These are phyloP conservation scores for Dendronephthya gigantea DNA, from an alignment of 64 coral and sea anemone species.

Conservation along the genomic window DNA sequence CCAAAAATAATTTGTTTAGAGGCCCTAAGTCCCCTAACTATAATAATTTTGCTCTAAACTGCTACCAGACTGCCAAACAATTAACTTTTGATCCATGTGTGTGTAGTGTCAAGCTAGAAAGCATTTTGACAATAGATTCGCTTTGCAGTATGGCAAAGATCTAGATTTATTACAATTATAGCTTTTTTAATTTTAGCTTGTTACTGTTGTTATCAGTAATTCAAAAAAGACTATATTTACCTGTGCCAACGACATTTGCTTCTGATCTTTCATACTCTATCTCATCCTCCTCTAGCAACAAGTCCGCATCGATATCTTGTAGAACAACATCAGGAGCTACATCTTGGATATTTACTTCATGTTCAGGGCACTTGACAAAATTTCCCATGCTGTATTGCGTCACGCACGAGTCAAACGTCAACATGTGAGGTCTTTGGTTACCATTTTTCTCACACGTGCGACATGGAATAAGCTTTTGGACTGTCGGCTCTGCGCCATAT, in stretches of 20 bases:
- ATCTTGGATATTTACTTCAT: constrained; percentile 59
- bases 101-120: too few species aligned
- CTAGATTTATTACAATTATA: too few species aligned
- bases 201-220: too few species aligned
- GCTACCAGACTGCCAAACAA: too few species aligned
- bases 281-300: constrained; percentile 48
- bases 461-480: constrained; percentile 7
- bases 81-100: too few species aligned
- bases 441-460: neutral
- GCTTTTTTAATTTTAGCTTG: too few species aligned
- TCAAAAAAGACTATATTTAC: neutral
- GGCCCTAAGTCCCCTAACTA: too few species aligned
- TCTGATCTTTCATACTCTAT: constrained; percentile 65
- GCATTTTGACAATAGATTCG: too few species aligned
- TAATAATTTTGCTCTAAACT: too few species aligned
- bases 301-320: constrained; percentile 76
- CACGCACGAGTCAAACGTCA: constrained; percentile 69
- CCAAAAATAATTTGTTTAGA: too few species aligned
- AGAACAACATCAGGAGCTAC: constrained; percentile 83
- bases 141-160: too few species aligned
- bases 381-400: constrained; percentile 54
- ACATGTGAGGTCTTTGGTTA: constrained; percentile 20
- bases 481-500: neutral
- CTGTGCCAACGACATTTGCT: constrained; percentile 34
- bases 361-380: constrained; percentile 56